phyloP scores from a whole-genome alignment of 2,113 vertebrate genomes.

The Bettongia penicillata region DNA sequence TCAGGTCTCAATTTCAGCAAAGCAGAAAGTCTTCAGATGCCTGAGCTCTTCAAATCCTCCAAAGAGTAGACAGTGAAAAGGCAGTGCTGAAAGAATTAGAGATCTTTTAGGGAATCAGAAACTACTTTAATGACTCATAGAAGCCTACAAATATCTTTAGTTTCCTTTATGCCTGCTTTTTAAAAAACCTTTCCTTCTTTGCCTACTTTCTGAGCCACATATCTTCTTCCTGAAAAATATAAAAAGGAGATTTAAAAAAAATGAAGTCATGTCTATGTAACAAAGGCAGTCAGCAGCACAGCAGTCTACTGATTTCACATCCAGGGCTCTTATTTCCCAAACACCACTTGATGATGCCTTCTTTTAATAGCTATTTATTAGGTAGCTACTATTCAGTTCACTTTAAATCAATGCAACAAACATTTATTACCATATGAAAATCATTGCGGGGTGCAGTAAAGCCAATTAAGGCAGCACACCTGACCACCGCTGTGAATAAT shows the following conservation, averaged over 20 bases:
- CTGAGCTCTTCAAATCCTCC: not conserved
- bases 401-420: not conserved
- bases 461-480: too few species aligned
- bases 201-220: not conserved
- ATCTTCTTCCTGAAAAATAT: not conserved
- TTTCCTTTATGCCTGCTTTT: not conserved
- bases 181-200: not conserved
- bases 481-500: too few species aligned
- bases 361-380: not conserved
- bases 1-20: not conserved
- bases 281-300: not conserved
- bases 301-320: not conserved
- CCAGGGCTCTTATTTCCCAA: not conserved
- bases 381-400: not conserved
- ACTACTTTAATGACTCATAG: not conserved
- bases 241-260: not conserved
- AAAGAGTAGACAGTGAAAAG: not conserved
- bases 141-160: not conserved
- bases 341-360: not conserved
- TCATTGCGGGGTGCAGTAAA: not conserved
- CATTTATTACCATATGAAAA: not conserved
- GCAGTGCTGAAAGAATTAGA: not conserved
- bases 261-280: not conserved
- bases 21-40: not conserved
- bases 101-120: not conserved